A percentile compares a stretch with the other conserved stretches of the same genome.
These are phyloP conservation scores for Polymixis lichenea DNA, from an alignment of 2,888 invertebrate species.

Conservation along the genomic window DNA sequence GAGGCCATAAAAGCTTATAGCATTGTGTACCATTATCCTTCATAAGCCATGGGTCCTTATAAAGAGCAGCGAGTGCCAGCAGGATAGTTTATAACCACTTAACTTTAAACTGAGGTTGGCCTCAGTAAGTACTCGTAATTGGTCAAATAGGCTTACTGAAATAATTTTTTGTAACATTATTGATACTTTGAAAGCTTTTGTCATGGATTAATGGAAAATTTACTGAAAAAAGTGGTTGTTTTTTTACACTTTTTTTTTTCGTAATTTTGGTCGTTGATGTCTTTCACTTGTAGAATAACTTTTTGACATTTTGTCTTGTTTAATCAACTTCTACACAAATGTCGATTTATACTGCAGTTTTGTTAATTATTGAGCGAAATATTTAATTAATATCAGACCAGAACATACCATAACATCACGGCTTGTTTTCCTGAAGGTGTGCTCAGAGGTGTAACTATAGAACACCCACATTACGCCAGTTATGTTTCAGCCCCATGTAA, in stretches of 20 bases:
- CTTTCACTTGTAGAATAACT: slow-evolving; percentile 27
- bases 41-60: slow-evolving; percentile 82
- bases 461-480: too few relatives aligned
- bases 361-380: neutral
- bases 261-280: slow-evolving; percentile 36
- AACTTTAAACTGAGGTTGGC: slow-evolving; percentile 72
- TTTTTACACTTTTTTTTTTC: neutral
- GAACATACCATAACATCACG: too few relatives aligned
- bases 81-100: slow-evolving; percentile 83
- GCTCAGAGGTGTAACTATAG: too few relatives aligned
- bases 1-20: slow-evolving; percentile 83
- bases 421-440: too few relatives aligned
- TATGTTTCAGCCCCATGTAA: too few relatives aligned
- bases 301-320: neutral
- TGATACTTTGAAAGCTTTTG: slow-evolving; percentile 42
- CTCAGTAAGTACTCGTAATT: slow-evolving; percentile 73
- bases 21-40: slow-evolving; percentile 83
- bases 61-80: slow-evolving; percentile 79
- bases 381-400: neutral
- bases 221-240: neutral
- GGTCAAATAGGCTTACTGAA: slow-evolving; percentile 69
- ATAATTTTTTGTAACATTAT: slow-evolving; percentile 58
- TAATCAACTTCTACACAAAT: neutral
- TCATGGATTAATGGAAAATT: neutral
- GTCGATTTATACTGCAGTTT: neutral